phyloP scores from a whole-genome alignment of 30 jellyfish, hydroid and myxozoan genomes.

The Catostylus mosaicus region DNA sequence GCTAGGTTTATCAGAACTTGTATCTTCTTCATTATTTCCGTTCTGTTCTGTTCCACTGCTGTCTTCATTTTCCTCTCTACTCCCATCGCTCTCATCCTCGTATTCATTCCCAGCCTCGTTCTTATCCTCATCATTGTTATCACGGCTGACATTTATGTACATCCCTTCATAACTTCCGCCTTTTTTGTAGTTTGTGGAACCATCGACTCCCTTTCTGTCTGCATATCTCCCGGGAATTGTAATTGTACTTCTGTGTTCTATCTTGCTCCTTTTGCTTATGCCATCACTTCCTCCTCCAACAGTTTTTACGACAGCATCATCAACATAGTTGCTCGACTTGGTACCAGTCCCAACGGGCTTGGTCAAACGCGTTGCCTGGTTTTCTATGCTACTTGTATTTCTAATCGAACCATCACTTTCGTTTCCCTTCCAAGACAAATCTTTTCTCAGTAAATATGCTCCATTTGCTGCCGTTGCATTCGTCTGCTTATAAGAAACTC shows the following conservation, averaged over 20 bases:
- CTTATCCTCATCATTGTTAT: not conserved
- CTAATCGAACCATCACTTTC: not conserved
- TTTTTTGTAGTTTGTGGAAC: not conserved
- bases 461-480: not conserved
- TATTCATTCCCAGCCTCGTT: not conserved
- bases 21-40: not conserved
- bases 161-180: not conserved
- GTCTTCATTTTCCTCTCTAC: not conserved
- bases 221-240: not conserved
- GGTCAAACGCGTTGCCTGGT: no score
- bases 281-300: no score
- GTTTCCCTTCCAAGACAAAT: not conserved
- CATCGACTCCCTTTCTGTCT: not conserved
- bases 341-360: no score
- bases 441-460: not conserved
- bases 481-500: not conserved
- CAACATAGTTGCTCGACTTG: no score
- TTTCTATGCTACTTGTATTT: not conserved
- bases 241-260: not conserved
- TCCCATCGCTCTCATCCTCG: not conserved
- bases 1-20: not conserved
- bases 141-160: not conserved
- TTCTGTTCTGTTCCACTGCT: not conserved
- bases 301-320: no score
- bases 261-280: not conserved